These are phyloP conservation scores for Pantherophis alleghaniensis DNA, from an alignment of 2,797 vertebrate species.

Conservation along the genomic window DNA sequence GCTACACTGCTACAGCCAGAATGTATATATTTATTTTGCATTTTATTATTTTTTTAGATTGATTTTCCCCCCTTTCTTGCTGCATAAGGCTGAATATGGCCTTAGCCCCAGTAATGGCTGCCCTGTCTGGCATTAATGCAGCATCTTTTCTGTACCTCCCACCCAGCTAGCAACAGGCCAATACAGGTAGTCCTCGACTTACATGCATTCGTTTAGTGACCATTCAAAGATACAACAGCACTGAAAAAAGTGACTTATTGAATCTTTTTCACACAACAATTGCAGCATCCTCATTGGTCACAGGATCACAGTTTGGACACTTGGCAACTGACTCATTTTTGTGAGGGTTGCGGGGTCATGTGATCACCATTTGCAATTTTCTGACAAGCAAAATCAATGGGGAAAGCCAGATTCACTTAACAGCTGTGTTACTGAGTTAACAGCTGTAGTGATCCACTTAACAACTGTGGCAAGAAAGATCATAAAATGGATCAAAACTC, in stretches of 20 bases:
- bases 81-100: neutral
- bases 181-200: neutral
- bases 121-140: neutral
- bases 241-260: neutral
- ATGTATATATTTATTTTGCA: neutral
- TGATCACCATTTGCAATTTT: neutral
- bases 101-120: neutral
- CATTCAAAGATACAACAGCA: neutral
- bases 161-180: neutral
- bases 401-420: neutral
- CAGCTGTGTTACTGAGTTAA: neutral
- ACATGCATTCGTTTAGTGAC: neutral
- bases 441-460: neutral
- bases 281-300: neutral
- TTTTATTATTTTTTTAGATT: neutral
- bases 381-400: neutral
- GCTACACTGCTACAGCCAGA: neutral
- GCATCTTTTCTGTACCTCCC: neutral
- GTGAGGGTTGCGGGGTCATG: neutral
- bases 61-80: neutral
- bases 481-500: neutral
- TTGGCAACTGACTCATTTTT: neutral
- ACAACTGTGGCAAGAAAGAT: neutral
- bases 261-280: neutral
- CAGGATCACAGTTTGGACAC: neutral